Percentiles rank a stretch among this genome's conserved stretches.
Evolutionary conservation across 2,888 invertebrate genomes (phyloP).

Genomic region (Atrina japonica): DNA sequence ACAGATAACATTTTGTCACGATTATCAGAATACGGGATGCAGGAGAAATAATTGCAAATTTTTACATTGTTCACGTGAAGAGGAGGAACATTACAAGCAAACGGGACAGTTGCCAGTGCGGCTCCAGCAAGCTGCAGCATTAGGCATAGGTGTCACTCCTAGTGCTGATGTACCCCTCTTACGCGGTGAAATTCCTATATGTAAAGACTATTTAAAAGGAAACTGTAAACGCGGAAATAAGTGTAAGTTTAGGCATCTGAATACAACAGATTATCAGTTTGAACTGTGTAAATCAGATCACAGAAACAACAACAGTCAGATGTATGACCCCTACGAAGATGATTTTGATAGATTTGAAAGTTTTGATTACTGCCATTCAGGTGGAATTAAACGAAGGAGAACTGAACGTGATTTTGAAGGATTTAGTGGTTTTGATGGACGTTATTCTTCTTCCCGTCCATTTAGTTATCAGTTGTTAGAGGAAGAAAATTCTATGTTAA

Average conservation of each 20-base stretch:
- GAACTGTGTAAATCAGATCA: constrained; percentile 62
- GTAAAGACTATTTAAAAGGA: constrained; percentile 85
- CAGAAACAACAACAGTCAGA: constrained; percentile 45
- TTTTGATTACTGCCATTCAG: constrained; percentile 63
- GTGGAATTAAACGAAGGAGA: constrained; percentile 64
- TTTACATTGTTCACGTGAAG: constrained; percentile 88
- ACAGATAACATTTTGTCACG: constrained; percentile 83
- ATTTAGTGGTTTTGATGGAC: constrained; percentile 57
- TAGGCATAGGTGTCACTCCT: constrained; percentile 70
- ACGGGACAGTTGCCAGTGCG: constrained; percentile 87
- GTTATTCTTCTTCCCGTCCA: constrained; percentile 61
- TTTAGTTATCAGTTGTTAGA: constrained; percentile 79
- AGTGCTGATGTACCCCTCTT: constrained; percentile 67
- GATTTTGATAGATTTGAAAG: constrained; percentile 62
- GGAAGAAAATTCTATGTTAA: constrained; percentile 86
- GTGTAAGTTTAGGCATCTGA: constrained; percentile 82
- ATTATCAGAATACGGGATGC: constrained; percentile 88
- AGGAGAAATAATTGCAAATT: constrained; percentile 88
- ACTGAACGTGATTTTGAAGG: constrained; percentile 64
- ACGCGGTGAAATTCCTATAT: constrained; percentile 82
- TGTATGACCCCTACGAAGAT: constrained; percentile 50
- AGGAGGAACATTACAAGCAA: constrained; percentile 87
- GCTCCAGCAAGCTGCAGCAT: constrained; percentile 76
- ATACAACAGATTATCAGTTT: constrained; percentile 59
- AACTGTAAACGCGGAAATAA: constrained; percentile 83